A percentile compares a stretch with the other conserved stretches of the same genome.
phyloP scores from a whole-genome alignment of 2,797 vertebrate genomes.

The Lagocephalus sceleratus region DNA sequence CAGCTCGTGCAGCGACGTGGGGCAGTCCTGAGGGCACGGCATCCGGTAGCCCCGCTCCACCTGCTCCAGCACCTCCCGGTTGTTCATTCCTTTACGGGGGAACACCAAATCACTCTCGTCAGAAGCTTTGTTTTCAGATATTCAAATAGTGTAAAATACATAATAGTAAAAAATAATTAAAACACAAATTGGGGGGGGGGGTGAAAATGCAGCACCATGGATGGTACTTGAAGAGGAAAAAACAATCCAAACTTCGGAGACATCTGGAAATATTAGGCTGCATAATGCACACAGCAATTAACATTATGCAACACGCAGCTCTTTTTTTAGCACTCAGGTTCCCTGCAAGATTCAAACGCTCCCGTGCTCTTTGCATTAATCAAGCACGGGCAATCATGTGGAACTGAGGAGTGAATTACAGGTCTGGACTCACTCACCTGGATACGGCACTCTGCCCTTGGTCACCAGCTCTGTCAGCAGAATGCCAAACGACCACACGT shows the following conservation, averaged over 20 bases:
- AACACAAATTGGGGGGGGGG: too few relatives aligned
- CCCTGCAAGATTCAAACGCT: conserved; percentile 4
- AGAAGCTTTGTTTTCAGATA: too few relatives aligned
- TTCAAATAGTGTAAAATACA: too few relatives aligned
- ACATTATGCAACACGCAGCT: conserved; percentile 46
- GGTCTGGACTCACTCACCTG: conserved; percentile 78
- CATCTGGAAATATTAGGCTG: conserved; percentile 28
- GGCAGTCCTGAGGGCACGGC: conserved; percentile 98
- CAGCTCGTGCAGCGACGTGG: conserved; percentile 95
- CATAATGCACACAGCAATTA: conserved; percentile 31
- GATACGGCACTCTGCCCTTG: conserved; percentile 98
- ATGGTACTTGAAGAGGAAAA: not conserved
- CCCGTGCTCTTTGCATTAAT: conserved; percentile 16
- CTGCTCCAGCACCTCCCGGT: conserved; percentile 98
- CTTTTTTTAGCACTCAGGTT: conserved; percentile 27
- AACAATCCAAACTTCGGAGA: not conserved
- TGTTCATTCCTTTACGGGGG: conserved; percentile 89
- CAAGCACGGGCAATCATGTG: conserved; percentile 9
- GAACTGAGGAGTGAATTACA: conserved; percentile 10
- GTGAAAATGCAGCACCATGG: too few relatives aligned
- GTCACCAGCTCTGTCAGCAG: conserved; percentile 98
- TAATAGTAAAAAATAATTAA: too few relatives aligned
- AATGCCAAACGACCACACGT: conserved; percentile 99
- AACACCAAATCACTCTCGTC: not conserved
- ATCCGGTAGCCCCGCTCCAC: conserved; percentile 98